These are phyloP conservation scores for Garrulus glandarius DNA, from an alignment of 2,797 vertebrate species.

Conservation along the genomic window DNA sequence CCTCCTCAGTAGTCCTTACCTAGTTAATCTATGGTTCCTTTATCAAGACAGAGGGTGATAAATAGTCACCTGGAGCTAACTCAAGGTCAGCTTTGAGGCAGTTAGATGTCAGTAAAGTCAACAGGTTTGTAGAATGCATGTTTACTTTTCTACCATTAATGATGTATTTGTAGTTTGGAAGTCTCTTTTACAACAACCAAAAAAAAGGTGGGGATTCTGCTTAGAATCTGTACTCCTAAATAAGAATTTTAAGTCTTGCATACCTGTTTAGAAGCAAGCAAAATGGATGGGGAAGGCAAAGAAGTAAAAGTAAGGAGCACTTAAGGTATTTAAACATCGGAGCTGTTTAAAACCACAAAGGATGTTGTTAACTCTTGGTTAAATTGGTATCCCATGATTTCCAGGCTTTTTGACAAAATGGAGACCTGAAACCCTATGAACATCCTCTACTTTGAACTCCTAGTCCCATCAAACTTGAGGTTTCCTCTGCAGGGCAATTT, in stretches of 20 bases:
- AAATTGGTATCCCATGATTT: not conserved
- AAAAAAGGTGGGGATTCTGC: not conserved
- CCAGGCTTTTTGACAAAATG: not conserved
- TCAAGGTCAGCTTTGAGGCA: not conserved
- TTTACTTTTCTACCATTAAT: not conserved
- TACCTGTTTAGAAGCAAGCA: not conserved
- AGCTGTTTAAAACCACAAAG: not conserved
- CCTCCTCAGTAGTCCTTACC: not conserved
- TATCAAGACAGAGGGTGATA: not conserved
- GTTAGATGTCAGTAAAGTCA: not conserved
- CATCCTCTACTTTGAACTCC: not conserved
- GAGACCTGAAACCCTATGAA: not conserved
- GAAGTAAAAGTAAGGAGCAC: not conserved
- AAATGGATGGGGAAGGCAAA: not conserved
- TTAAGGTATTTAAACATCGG: not conserved
- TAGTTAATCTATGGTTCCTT: not conserved
- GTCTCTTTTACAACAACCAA: not conserved
- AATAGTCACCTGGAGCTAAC: not conserved
- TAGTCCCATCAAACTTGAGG: not conserved
- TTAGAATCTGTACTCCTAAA: not conserved
- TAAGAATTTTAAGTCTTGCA: not conserved
- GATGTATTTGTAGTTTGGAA: not conserved
- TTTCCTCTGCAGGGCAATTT: not conserved
- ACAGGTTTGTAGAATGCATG: not conserved
- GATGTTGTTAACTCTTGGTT: not conserved